Evolutionary conservation across 2,797 vertebrate genomes (phyloP).

Genomic region (Acanthopagrus latus): DNA sequence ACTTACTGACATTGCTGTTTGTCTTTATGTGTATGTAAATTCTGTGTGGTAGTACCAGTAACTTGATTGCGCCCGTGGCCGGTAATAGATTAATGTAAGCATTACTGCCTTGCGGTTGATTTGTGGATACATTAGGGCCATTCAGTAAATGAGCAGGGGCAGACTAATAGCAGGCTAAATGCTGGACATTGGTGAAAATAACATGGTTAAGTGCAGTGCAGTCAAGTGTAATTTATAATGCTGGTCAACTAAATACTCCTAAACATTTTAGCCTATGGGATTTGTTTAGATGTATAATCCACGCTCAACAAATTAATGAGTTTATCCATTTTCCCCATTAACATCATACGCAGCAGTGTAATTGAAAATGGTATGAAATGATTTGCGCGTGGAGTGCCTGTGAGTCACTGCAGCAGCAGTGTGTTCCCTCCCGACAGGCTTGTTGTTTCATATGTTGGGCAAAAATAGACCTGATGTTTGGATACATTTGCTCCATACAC

Average conservation of each 20-base stretch:
- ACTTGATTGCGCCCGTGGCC: constrained; percentile 64
- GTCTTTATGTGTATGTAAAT: constrained; percentile 52
- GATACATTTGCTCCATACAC: constrained; percentile 69
- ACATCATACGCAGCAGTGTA: background rate
- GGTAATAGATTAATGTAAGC: constrained; percentile 69
- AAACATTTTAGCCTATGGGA: constrained; percentile 8
- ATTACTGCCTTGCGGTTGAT: constrained; percentile 69
- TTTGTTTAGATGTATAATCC: constrained; percentile 38
- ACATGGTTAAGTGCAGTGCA: constrained; percentile 66
- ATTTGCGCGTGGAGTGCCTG: background rate
- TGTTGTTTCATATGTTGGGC: constrained; percentile 48
- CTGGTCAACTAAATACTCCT: constrained; percentile 38
- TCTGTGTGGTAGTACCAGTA: constrained; percentile 51
- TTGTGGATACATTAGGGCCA: constrained; percentile 77
- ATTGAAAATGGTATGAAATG: constrained; percentile 19
- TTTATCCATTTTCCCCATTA: constrained; percentile 8
- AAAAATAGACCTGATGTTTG: constrained; percentile 66
- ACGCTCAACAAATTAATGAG: constrained; percentile 25
- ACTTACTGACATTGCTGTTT: constrained; percentile 31
- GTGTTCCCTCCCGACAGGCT: constrained; percentile 22
- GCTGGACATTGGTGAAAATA: constrained; percentile 70
- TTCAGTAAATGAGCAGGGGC: constrained; percentile 56
- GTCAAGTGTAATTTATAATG: constrained; percentile 55
- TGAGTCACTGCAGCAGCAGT: constrained; percentile 26
- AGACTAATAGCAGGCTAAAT: constrained; percentile 72